Evolutionary conservation across 2,797 vertebrate genomes (phyloP).

Genomic region (Neomorphus geoffroyi): DNA sequence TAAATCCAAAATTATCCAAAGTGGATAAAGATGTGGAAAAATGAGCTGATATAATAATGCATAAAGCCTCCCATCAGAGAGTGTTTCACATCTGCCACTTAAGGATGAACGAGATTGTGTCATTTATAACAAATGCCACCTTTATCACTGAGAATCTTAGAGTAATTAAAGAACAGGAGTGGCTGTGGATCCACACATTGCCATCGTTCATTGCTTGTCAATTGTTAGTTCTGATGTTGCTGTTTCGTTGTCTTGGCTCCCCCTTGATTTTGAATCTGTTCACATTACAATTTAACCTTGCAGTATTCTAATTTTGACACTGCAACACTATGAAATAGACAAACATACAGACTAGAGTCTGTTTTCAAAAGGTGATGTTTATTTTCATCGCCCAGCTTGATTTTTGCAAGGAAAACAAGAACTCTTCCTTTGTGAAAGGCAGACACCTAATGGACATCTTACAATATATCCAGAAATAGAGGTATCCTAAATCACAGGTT

Average conservation of each 20-base stretch:
- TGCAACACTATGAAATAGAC: not conserved
- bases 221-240: slow-evolving; percentile 20
- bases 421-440: not conserved
- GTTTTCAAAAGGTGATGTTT: not conserved
- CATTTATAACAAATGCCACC: not conserved
- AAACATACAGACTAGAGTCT: not conserved
- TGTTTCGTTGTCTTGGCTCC: slow-evolving; percentile 3
- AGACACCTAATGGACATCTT: not conserved
- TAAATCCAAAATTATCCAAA: slow-evolving; percentile 14
- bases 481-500: not conserved
- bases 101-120: not conserved
- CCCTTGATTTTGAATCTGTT: slow-evolving; percentile 28
- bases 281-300: slow-evolving; percentile 33
- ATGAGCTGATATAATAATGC: slow-evolving; percentile 6
- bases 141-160: not conserved
- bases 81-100: slow-evolving; percentile 20
- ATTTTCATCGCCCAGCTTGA: not conserved
- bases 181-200: not conserved
- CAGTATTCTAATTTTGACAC: slow-evolving; percentile 54
- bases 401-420: not conserved
- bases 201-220: not conserved
- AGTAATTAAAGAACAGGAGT: not conserved
- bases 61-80: not conserved
- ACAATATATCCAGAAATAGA: not conserved
- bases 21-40: slow-evolving; percentile 39